A percentile compares a stretch with the other conserved stretches of the same genome.
These are phyloP conservation scores for Nannoperca australis DNA, from an alignment of 2,797 vertebrate genomes.

Conservation along the genomic window DNA sequence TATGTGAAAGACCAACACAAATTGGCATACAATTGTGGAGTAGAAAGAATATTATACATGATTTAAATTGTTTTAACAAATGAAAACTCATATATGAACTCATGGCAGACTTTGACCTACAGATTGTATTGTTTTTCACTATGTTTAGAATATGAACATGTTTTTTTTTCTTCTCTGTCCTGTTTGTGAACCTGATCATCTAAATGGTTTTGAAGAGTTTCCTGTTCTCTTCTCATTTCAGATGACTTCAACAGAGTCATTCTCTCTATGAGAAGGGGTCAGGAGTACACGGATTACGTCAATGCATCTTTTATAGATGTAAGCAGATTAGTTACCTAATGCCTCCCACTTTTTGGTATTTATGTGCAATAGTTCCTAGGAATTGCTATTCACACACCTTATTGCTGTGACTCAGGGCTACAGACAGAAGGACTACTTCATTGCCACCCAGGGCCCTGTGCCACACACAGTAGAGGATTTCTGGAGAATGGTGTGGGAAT, in stretches of 20 bases:
- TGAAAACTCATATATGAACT: background rate
- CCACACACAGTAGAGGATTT: conserved; percentile 95
- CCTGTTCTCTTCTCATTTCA: conserved; percentile 64
- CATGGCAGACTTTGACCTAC: background rate
- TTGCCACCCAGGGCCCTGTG: conserved; percentile 96
- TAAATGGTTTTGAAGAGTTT: conserved; percentile 9
- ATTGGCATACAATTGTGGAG: no score
- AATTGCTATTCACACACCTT: background rate
- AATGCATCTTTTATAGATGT: conserved; percentile 98
- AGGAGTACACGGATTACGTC: conserved; percentile 96
- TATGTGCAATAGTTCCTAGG: background rate
- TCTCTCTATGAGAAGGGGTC: conserved; percentile 97
- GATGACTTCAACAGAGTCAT: conserved; percentile 99
- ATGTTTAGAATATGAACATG: background rate
- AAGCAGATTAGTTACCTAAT: conserved; percentile 54
- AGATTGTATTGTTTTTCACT: background rate
- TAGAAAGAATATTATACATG: no score
- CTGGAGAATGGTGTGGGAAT: conserved; percentile 99
- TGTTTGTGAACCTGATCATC: background rate
- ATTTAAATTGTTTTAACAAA: no score
- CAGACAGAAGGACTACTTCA: conserved; percentile 97
- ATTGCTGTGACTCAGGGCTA: conserved; percentile 87
- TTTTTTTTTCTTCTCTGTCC: background rate
- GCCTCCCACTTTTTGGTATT: background rate
- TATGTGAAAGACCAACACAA: no score